These are phyloP conservation scores for Pelmatolapia mariae DNA, from an alignment of 2,113 vertebrate genomes.

Conservation along the genomic window DNA sequence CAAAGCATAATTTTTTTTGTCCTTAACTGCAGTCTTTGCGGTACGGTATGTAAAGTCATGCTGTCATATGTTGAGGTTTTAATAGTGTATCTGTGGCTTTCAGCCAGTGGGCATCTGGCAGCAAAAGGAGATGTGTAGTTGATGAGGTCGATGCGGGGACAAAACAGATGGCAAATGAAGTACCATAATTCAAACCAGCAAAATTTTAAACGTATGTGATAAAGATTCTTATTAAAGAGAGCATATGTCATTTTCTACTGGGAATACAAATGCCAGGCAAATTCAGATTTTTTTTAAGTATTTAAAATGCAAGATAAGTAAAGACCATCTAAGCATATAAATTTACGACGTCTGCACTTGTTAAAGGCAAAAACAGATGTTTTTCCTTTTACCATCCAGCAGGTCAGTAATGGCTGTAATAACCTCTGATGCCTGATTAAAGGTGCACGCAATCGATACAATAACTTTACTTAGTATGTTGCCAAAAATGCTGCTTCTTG, in stretches of 20 bases:
- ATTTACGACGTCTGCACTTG: background rate
- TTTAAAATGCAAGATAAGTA: background rate
- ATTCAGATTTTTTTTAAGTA: background rate
- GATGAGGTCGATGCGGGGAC: constrained; percentile 1
- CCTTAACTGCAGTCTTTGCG: background rate
- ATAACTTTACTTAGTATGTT: background rate
- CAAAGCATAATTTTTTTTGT: background rate
- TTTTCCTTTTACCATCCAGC: constrained; percentile 5
- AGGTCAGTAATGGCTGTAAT: background rate
- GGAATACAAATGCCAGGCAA: background rate
- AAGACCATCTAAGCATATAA: constrained; percentile 18
- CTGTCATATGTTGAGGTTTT: background rate
- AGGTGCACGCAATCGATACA: background rate
- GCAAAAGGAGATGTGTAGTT: background rate
- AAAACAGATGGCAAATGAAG: constrained; percentile 46
- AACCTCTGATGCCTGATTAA: constrained; percentile 3
- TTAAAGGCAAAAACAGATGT: constrained; percentile 23
- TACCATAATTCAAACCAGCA: background rate
- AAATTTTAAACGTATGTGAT: constrained; percentile 29
- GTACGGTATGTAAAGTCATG: background rate
- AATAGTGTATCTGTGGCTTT: background rate
- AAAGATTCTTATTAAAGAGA: constrained; percentile 32
- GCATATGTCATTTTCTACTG: constrained; percentile 16
- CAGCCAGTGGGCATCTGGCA: constrained; percentile 29
- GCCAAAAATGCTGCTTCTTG: background rate